Percentiles rank a stretch among this genome's conserved stretches.
phyloP scores from a whole-genome alignment of 2,113 vertebrate genomes.

The Macheiramphus alcinus region DNA sequence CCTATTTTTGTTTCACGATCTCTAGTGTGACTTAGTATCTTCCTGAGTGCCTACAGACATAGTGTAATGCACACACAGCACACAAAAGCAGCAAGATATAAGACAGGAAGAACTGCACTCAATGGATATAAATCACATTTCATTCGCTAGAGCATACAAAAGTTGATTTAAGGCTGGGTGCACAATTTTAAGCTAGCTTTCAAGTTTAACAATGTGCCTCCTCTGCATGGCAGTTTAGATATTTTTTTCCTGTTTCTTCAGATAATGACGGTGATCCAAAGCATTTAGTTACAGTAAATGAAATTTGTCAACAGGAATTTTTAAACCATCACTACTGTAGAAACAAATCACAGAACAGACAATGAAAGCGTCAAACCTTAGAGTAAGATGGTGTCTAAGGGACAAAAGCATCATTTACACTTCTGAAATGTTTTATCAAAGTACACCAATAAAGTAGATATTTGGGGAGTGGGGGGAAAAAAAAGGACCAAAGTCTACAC shows the following conservation, averaged over 20 bases:
- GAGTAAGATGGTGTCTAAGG: not conserved
- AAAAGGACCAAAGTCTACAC: not conserved
- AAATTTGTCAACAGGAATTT: not conserved
- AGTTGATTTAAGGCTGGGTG: not conserved
- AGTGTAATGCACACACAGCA: not conserved
- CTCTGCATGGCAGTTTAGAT: not conserved
- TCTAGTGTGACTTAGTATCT: not conserved
- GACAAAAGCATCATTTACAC: not conserved
- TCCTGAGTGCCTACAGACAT: not conserved
- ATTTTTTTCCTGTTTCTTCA: not conserved
- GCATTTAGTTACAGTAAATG: not conserved
- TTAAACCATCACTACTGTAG: not conserved
- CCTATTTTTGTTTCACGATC: not conserved
- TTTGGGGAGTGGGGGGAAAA: not conserved
- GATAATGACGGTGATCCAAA: not conserved
- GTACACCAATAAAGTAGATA: not conserved
- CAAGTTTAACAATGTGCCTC: not conserved
- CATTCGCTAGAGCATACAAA: not conserved
- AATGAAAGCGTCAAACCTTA: not conserved
- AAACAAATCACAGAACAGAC: not conserved
- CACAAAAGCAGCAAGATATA: not conserved
- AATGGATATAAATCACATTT: not conserved
- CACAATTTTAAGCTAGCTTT: not conserved
- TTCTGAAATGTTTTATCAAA: not conserved
- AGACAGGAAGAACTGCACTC: not conserved